Base-by-base conservation (phyloP, 2,113 vertebrate genomes). In the Seriola quinqueradiata region DNA sequence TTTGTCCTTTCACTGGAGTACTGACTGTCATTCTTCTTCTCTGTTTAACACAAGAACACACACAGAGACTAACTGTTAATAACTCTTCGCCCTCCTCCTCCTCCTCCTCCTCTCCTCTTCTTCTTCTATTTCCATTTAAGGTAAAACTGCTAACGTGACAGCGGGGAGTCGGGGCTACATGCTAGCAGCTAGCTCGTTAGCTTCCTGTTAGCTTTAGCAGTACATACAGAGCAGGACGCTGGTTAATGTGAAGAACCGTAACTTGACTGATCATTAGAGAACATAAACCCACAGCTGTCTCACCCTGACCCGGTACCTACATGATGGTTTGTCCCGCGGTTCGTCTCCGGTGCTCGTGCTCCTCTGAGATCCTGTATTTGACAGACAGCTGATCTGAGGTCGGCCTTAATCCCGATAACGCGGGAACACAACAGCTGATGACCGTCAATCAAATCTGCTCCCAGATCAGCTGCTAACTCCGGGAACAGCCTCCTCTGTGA, bases 281-380 rank as follows among this genome's bases (percentile, higher is more conserved):
- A 11, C 8, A 48, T 4, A 68, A 40, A 0, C 1, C 1, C 2
- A 17, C 11, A 16, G n/a, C 81, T 65, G 48, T 67, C 48, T 21
- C 32, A 25, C 54, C 28, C 21, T 44, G 5, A 21, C 70, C 38
- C 38, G 54, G 72, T 87, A 91, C 91, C 81, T 89, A 92, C 91
- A 92, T 92, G 7, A 72, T 86, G 34, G 60, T 14, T 40, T 8
- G 40, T 74, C 4, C 71, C 52, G 60, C 57, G 11, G 76, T n/a
- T 69, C 9, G 50, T 0, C 44, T 44, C 65, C 38, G 67, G 44
- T 21, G n/a, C 17, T 60, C 7, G 10, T 70, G 64, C 48, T 73
- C 68, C 19, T 61, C 25, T 1, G 4, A 63, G 25, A 19, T 38
- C 32, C 2, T 0, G 21, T 14, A 13, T 38, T 61, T 10, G 4